Percentiles rank a stretch among this genome's conserved stretches.
Conservation (phyloP, 2,888 invertebrate genomes). For the Thysanoteuthis rhombus region DNA sequence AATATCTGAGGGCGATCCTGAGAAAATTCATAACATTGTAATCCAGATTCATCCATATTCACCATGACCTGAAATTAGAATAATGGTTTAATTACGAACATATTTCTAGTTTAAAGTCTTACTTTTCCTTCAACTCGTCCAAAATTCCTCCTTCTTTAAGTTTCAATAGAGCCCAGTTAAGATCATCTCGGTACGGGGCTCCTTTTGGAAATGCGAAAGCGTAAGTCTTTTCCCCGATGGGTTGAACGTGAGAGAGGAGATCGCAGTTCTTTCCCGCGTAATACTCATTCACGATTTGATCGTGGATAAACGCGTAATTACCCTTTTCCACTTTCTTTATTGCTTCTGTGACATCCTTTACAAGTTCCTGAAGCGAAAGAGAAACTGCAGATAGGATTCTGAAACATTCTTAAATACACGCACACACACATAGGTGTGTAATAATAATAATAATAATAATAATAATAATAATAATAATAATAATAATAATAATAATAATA, state of each 20-base stretch:
- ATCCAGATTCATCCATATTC: too few relatives aligned
- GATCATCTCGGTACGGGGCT: constrained; percentile 57
- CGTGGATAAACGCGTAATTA: constrained; percentile 50
- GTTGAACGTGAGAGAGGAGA: constrained; percentile 55
- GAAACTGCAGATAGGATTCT: background rate
- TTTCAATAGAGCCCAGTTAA: constrained; percentile 51
- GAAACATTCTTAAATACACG: too few relatives aligned
- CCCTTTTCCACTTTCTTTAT: constrained; percentile 44
- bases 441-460: too few relatives aligned
- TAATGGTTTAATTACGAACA: too few relatives aligned
- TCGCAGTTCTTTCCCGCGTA: constrained; percentile 51
- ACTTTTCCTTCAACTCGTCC: constrained; percentile 52
- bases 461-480: too few relatives aligned
- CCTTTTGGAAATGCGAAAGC: constrained; percentile 58
- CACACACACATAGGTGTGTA: too few relatives aligned
- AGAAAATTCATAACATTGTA: too few relatives aligned
- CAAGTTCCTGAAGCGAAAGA: background rate
- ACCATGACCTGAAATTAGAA: too few relatives aligned
- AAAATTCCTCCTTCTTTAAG: constrained; percentile 54
- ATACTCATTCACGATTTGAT: constrained; percentile 56
- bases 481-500: too few relatives aligned
- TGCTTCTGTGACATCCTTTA: constrained; percentile 41
- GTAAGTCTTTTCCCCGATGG: constrained; percentile 55
- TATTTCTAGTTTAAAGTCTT: constrained; percentile 32
- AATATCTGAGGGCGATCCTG: too few relatives aligned